Base-by-base conservation (phyloP, 2,113 vertebrate genomes). In the Psammodynastes pulverulentus region DNA sequence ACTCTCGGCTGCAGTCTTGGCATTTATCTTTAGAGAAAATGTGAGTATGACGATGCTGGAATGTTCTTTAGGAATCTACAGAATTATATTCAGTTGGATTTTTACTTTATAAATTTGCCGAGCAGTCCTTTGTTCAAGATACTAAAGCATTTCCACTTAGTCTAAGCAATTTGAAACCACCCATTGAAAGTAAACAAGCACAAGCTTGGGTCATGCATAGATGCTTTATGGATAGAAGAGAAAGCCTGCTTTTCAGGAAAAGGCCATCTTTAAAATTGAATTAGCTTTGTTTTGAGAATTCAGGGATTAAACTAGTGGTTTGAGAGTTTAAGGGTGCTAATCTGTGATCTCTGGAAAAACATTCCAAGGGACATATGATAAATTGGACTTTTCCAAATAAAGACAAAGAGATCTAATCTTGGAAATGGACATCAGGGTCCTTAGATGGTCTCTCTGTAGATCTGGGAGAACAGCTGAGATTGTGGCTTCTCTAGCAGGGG, bases 21-120 rank as follows among this genome's bases (percentile, higher is more conserved):
- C 98, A 49, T 99, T 99, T 96, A 97, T 99, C 97, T 99, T 99
- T 97, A 98, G 98, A 92, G 98, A 98, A 88, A 98, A 99, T 0
- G 99, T 99, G 97, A 97, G 99, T 98, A 94, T 87, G 1, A 0
- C 0, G 0, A 1, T 56, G 56, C 90, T 86, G 79, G 67, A 49
- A 88, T 39, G 21, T 49, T 48, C 19, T 89, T 29, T 72, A 88
- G 58, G 54, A 9, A 24, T 1, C 23, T 7, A 24, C 54, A 43
- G 87, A 88, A 7, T 48, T 58, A 45, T 67, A 67, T 87, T 34
- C 58, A 94, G 54, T 84, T 94, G 91, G 56, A 93, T 39, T 15
- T 9, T 84, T 88, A n/a, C 9, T 6, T 0, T 46, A 24, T 79
- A 51, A 1, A 0, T 90, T n/a, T 93, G 85, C 19, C 89, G 43